Evolutionary conservation across 2,888 invertebrate species (phyloP).

Genomic region (Parthenolecanium corni): DNA sequence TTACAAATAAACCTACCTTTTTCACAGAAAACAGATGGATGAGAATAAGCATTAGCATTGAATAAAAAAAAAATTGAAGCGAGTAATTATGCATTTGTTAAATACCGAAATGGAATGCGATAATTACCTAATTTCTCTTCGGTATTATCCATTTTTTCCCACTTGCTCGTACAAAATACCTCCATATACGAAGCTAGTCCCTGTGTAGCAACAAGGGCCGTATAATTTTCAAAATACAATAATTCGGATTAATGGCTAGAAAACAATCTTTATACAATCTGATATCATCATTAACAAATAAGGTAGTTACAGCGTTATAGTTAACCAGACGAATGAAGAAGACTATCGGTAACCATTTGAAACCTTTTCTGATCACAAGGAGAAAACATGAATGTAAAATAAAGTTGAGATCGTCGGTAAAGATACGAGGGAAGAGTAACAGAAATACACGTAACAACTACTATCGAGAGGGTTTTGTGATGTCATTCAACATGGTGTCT

Average conservation of each 20-base stretch:
- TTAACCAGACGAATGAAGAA: too few relatives aligned
- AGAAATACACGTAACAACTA: too few relatives aligned
- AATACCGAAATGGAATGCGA: neutral
- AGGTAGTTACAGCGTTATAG: too few relatives aligned
- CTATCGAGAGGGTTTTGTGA: too few relatives aligned
- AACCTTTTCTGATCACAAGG: too few relatives aligned
- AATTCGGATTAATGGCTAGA: neutral
- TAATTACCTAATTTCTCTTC: conserved; percentile 68
- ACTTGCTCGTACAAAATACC: conserved; percentile 51
- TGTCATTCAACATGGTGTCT: too few relatives aligned
- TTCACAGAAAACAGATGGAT: neutral
- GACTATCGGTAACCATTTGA: too few relatives aligned
- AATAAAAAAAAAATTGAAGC: too few relatives aligned
- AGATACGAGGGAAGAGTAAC: too few relatives aligned
- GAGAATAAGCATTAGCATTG: neutral
- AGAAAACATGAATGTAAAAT: too few relatives aligned
- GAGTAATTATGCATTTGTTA: too few relatives aligned
- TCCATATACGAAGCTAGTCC: conserved; percentile 24
- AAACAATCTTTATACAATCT: neutral
- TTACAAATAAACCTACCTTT: conserved; percentile 8
- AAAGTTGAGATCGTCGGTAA: too few relatives aligned
- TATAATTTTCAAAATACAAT: conserved; percentile 4
- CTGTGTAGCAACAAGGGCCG: conserved; percentile 24
- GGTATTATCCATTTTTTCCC: conserved; percentile 77
- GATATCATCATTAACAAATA: neutral